These are phyloP conservation scores for Pimephales promelas DNA, from an alignment of 2,113 vertebrate species.

Conservation along the genomic window DNA sequence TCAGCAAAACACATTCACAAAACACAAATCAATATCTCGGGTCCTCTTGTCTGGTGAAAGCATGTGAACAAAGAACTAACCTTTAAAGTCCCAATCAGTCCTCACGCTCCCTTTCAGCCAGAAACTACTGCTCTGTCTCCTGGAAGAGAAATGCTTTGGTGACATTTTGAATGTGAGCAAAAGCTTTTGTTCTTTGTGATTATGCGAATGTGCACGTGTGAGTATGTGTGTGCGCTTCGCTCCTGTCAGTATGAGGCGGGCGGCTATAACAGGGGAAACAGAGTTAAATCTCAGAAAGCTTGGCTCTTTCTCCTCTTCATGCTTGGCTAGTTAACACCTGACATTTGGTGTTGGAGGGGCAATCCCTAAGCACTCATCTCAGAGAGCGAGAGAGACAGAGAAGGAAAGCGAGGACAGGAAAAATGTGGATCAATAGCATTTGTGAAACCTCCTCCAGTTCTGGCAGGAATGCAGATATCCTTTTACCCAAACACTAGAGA, in stretches of 20 bases:
- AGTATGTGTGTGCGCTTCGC: conserved; percentile 14
- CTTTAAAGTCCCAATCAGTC: conserved; percentile 55
- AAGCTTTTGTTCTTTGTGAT: conserved; percentile 51
- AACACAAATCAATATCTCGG: conserved; percentile 55
- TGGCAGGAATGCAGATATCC: conserved; percentile 29
- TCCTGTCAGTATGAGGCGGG: conserved; percentile 34
- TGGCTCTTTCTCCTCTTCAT: conserved; percentile 51
- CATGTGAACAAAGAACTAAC: conserved; percentile 57
- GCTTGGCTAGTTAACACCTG: conserved; percentile 57
- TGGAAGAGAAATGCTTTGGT: conserved; percentile 41
- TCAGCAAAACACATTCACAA: conserved; percentile 47
- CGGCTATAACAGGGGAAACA: conserved; percentile 33
- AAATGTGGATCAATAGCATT: conserved; percentile 43
- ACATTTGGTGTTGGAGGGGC: conserved; percentile 59
- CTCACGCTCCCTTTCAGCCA: conserved; percentile 33
- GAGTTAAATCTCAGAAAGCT: conserved; percentile 57
- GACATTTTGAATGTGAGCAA: conserved; percentile 54
- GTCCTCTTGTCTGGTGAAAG: conserved; percentile 49
- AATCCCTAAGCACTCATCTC: conserved; percentile 56
- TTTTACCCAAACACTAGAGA: neutral
- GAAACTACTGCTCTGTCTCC: conserved; percentile 45
- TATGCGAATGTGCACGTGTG: conserved; percentile 43
- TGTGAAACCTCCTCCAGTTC: conserved; percentile 31
- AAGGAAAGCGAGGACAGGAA: conserved; percentile 37
- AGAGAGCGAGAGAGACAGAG: conserved; percentile 27